Conservation (phyloP, 1,140 invertebrate species). For the Phocides pigmalion region DNA sequence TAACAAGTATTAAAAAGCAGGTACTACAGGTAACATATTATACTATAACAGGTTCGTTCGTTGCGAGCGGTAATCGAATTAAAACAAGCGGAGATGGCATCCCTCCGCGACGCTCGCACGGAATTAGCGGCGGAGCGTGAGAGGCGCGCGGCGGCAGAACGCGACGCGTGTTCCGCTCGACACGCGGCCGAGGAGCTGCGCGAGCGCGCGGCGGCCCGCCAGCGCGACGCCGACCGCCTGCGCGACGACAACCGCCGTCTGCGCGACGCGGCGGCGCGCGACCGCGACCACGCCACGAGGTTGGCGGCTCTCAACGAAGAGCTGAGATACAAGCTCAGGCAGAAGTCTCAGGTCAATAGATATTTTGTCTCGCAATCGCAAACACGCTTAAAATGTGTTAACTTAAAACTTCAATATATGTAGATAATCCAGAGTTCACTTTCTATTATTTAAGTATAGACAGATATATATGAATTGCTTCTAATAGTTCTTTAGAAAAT, state of each 20-base stretch:
- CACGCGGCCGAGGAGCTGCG: conserved; percentile 84
- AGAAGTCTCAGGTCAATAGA: conserved; percentile 87
- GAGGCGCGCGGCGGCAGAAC: conserved; percentile 83
- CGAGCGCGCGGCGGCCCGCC: conserved; percentile 80
- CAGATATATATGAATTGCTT: too few species aligned
- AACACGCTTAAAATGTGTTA: too few species aligned
- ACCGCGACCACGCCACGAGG: conserved; percentile 90
- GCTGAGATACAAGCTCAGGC: conserved; percentile 92
- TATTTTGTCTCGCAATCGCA: too few species aligned
- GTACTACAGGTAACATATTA: too few species aligned
- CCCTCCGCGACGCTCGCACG: conserved; percentile 87
- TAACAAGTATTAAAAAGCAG: too few species aligned
- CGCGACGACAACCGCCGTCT: conserved; percentile 87
- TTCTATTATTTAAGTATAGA: too few species aligned
- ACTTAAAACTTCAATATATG: too few species aligned
- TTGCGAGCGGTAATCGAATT: conserved; percentile 90
- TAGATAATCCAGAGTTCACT: too few species aligned
- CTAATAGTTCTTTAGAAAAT: too few species aligned
- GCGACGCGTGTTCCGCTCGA: conserved; percentile 79
- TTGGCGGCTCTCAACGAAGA: conserved; percentile 93
- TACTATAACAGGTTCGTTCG: conserved; percentile 89
- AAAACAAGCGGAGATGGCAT: conserved; percentile 88
- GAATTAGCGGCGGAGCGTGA: conserved; percentile 85
- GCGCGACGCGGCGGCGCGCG: conserved; percentile 88
- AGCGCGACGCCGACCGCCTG: conserved; percentile 72